Conservation (phyloP, 1,140 invertebrate species). For the Oryzaephilus surinamensis region DNA sequence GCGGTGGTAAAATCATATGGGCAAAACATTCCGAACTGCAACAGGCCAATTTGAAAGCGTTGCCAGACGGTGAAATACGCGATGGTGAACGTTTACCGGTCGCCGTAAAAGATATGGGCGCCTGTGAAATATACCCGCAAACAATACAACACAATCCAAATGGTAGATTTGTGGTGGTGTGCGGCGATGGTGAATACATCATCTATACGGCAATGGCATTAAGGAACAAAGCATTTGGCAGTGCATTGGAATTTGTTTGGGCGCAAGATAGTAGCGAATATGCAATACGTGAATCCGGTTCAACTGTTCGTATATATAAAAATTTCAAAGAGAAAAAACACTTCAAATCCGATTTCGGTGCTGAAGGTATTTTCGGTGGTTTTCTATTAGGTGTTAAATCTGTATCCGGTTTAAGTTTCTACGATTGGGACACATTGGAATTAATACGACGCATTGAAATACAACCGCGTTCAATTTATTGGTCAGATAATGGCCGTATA, state of each 20-base stretch:
- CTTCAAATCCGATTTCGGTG: slow-evolving; percentile 93
- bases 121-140: slow-evolving; percentile 98
- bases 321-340: slow-evolving; percentile 96
- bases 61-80: slow-evolving; percentile 70
- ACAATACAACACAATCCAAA: slow-evolving; percentile 98
- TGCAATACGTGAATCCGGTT: slow-evolving; percentile 79
- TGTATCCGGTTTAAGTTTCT: slow-evolving; percentile 83
- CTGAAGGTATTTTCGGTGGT: slow-evolving; percentile 96
- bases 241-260: slow-evolving; percentile 99
- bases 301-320: slow-evolving; percentile 89
- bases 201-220: slow-evolving; percentile 99
- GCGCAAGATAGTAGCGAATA: slow-evolving; percentile 94
- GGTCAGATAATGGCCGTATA: slow-evolving; percentile 93
- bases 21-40: slow-evolving; percentile 97
- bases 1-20: slow-evolving; percentile 98
- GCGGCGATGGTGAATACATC: slow-evolving; percentile 99
- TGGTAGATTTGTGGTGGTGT: slow-evolving; percentile 96
- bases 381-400: slow-evolving; percentile 90
- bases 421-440: slow-evolving; percentile 93
- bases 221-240: slow-evolving; percentile 96
- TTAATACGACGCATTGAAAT: slow-evolving; percentile 93
- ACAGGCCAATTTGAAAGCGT: slow-evolving; percentile 88
- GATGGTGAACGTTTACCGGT: slow-evolving; percentile 90
- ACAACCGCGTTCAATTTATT: slow-evolving; percentile 86
- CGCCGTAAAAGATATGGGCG: slow-evolving; percentile 96